Conservation (phyloP, 2,113 vertebrate genomes). For the Chrysochloris asiatica region DNA sequence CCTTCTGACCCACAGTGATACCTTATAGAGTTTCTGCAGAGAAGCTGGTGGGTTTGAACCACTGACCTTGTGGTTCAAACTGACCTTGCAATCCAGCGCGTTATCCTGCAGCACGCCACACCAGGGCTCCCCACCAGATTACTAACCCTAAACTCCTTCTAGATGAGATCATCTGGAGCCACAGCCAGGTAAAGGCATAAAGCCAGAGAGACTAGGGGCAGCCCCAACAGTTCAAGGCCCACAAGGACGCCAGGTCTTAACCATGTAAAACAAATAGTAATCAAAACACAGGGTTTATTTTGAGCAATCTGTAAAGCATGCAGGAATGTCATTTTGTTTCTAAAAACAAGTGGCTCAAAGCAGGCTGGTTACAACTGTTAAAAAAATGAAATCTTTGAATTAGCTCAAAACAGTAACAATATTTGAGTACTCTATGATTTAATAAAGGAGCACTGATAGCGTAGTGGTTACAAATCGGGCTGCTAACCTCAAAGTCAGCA, state of each 20-base stretch:
- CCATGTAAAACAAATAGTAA: neutral
- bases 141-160: neutral
- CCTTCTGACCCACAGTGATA: no score
- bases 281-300: neutral
- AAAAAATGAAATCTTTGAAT: neutral
- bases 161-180: neutral
- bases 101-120: no score
- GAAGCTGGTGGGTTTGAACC: no score
- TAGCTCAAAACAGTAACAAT: neutral
- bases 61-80: neutral
- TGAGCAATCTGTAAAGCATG: neutral
- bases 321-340: neutral
- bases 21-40: no score
- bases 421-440: neutral
- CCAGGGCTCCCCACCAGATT: neutral
- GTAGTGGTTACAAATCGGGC: no score
- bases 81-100: no score
- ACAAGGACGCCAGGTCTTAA: neutral
- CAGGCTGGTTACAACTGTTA: neutral
- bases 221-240: neutral
- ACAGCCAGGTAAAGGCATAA: neutral
- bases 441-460: no score
- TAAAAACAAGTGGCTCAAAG: neutral
- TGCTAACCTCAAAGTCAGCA: no score
- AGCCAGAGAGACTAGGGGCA: neutral